Evolutionary conservation across 2,888 invertebrate species (phyloP).

Genomic region (Watsonalla binaria): DNA sequence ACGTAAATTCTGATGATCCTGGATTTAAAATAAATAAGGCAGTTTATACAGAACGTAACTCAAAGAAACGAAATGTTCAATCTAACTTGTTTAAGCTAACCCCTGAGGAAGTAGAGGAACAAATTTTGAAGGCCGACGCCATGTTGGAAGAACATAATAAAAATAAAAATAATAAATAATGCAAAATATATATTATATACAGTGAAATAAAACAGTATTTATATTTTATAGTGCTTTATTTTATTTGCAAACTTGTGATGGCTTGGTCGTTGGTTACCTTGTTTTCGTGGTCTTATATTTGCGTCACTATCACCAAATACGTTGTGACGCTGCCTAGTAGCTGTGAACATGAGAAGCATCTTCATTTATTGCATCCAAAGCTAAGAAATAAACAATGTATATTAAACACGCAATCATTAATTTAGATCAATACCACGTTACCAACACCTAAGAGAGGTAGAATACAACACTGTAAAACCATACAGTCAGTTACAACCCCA

Average conservation of each 20-base stretch:
- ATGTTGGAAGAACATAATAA: constrained; percentile 41
- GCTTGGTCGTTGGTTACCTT: background rate
- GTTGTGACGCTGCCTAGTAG: constrained; percentile 34
- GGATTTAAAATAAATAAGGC: background rate
- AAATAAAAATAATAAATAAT: constrained; percentile 11
- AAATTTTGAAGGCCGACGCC: constrained; percentile 30
- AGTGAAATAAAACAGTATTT: background rate
- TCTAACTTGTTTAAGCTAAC: constrained; percentile 19
- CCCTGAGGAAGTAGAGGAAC: constrained; percentile 39
- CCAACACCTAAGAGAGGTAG: no score
- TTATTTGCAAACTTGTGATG: background rate
- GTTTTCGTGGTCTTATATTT: constrained; percentile 14
- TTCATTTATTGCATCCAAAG: no score
- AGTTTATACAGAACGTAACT: background rate
- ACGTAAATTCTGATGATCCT: background rate
- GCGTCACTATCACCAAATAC: constrained; percentile 33
- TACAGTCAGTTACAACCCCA: no score
- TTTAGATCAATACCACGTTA: background rate
- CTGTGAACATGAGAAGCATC: constrained; percentile 20
- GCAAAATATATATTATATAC: background rate
- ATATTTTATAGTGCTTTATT: no score
- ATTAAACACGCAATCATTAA: background rate
- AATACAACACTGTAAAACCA: no score
- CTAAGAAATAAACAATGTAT: background rate
- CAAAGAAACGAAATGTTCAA: constrained; percentile 11